These are phyloP conservation scores for Papilio polytes DNA, from an alignment of 1,140 invertebrate genomes.

Conservation along the genomic window DNA sequence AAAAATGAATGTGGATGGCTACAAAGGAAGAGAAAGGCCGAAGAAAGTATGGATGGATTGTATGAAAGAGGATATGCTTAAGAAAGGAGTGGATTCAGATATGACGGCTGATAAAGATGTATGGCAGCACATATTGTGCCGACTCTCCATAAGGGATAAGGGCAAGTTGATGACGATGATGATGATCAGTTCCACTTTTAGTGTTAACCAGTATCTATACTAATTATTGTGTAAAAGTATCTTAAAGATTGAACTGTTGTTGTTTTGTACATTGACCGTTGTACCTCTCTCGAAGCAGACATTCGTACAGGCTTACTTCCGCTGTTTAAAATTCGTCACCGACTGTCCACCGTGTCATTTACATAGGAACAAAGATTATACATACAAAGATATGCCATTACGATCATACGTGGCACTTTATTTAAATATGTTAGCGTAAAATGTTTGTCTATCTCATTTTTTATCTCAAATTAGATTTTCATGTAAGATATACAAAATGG, in stretches of 20 bases:
- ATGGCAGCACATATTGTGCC: too few species aligned
- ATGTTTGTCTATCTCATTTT: neutral
- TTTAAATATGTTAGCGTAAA: neutral
- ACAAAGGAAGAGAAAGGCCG: too few species aligned
- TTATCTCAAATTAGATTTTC: neutral
- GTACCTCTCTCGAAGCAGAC: neutral
- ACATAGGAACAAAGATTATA: neutral
- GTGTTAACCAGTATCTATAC: neutral
- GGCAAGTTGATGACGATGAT: too few species aligned
- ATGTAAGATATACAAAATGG: too few species aligned
- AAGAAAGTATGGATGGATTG: too few species aligned
- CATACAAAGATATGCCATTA: constrained; percentile 12
- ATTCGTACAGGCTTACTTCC: neutral
- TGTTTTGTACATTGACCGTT: neutral
- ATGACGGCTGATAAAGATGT: too few species aligned
- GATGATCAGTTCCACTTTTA: too few species aligned
- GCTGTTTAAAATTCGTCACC: constrained; percentile 13
- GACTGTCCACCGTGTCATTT: constrained; percentile 1
- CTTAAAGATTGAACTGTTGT: neutral
- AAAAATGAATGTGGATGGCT: too few species aligned
- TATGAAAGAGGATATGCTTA: too few species aligned
- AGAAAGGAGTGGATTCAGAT: too few species aligned
- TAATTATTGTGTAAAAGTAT: neutral
- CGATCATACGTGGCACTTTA: neutral
- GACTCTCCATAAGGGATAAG: too few species aligned